Evolutionary conservation across 2,888 invertebrate genomes (phyloP).

Genomic region (Cheilosia pagana): DNA sequence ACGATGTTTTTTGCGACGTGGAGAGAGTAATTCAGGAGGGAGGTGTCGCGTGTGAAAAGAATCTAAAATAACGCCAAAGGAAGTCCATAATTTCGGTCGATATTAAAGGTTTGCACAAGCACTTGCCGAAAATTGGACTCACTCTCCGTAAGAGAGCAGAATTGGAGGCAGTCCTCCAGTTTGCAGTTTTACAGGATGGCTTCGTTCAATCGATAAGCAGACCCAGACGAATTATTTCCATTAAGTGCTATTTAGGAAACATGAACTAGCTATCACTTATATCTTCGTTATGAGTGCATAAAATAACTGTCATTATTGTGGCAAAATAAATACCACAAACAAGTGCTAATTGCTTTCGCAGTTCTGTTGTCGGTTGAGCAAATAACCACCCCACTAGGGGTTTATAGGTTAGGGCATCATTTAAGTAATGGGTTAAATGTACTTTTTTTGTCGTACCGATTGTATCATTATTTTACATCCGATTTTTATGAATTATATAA

Average conservation of each 20-base stretch:
- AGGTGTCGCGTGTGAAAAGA: slow-evolving; percentile 55
- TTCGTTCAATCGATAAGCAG: neutral
- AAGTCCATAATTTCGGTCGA: slow-evolving; percentile 46
- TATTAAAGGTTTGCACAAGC: slow-evolving; percentile 30
- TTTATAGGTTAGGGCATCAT: too few relatives aligned
- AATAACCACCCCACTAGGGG: too few relatives aligned
- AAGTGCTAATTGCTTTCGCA: neutral
- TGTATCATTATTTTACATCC: too few relatives aligned
- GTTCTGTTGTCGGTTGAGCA: too few relatives aligned
- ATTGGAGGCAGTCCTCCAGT: neutral
- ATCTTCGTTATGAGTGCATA: neutral
- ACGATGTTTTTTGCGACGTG: neutral
- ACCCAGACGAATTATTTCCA: neutral
- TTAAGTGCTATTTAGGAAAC: slow-evolving; percentile 17
- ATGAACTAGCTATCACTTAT: slow-evolving; percentile 25
- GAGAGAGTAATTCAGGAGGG: slow-evolving; percentile 17
- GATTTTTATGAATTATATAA: too few relatives aligned
- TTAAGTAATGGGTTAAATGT: too few relatives aligned
- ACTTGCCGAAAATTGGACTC: slow-evolving; percentile 21
- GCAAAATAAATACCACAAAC: neutral
- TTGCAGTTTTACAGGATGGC: neutral
- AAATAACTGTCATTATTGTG: neutral
- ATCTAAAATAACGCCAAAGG: slow-evolving; percentile 40
- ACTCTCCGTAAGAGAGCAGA: neutral
- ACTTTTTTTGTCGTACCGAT: too few relatives aligned